Evolutionary conservation across 2,797 vertebrate species (phyloP), one percentile per base, ranked within the genome.

Genomic region (Phoebastria nigripes): DNA sequence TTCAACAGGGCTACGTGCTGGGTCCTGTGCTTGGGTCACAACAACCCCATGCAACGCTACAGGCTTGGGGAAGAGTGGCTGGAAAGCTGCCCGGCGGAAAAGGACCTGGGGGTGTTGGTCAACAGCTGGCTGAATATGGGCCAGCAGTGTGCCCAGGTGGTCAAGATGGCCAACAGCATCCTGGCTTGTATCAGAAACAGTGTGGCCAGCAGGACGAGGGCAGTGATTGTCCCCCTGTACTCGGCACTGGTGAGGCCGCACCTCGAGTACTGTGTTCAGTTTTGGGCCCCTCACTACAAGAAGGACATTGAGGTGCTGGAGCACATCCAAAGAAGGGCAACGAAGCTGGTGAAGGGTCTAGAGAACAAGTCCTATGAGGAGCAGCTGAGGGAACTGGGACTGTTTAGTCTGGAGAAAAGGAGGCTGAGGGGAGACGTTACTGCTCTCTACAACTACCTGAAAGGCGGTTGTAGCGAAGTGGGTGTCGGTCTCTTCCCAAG

Each of bases 221-320:
- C 54, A 39, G n/a, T 24, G 17, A 72, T 26, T 1, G 11, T 28
- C 3, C 13, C 7, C 4, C 26, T 66, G 25, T 22, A 11, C 12
- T 47, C 0, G 0, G 25, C 25, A 4, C 12, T 35, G 39, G 25
- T 18, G 46, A 66, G 17, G 15, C 3, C 1, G 2, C 37, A 59
- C n/a, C 55, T n/a, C 4, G 15, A 58, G 3, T 35, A 15, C 13
- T 35, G n/a, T 16, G 56, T 25, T 25, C 22, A 16, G n/a, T 58
- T 58, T 35, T 58, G 56, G 56, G n/a, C 56, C 22, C n/a, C 56
- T 58, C 56, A 25, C 9, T 58, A 58, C 56, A 10, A 29, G 56
- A 42, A 12, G 22, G 49, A 42, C 25, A 49, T 1, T 24, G 26
- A 51, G 8, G 11, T 5, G n/a, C 44, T 56, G 11, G 13, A 63